These are phyloP conservation scores for Oostethus manadensis DNA, from an alignment of 2,113 vertebrate genomes.

Conservation along the genomic window DNA sequence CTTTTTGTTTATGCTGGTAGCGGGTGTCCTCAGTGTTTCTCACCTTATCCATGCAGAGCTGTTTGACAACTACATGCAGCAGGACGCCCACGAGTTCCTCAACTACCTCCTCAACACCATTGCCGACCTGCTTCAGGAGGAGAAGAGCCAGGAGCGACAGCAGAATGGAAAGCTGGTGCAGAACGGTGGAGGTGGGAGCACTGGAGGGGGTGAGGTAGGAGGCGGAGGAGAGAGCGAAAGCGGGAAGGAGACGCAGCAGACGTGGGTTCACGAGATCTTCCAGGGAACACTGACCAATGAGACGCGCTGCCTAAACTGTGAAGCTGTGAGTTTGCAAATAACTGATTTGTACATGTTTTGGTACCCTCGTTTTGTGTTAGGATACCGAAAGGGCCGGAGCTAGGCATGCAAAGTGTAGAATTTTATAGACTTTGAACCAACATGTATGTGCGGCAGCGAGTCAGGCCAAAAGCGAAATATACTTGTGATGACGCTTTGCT, in stretches of 20 bases:
- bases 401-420: no score
- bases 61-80: conserved; percentile 99
- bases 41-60: conserved; percentile 73
- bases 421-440: no score
- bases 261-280: conserved; percentile 94
- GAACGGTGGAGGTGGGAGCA: conserved; percentile 69
- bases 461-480: no score
- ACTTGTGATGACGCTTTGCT: no score
- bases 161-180: conserved; percentile 90
- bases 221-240: conserved; percentile 69
- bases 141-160: conserved; percentile 91
- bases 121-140: conserved; percentile 95
- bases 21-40: not conserved
- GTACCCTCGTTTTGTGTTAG: no score
- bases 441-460: no score
- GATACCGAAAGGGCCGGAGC: no score
- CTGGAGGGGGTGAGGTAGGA: conserved; percentile 51
- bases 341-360: no score
- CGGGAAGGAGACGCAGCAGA: conserved; percentile 80
- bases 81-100: conserved; percentile 96
- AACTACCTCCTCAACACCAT: conserved; percentile 97
- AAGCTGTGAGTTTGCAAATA: conserved; percentile 76
- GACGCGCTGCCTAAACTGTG: conserved; percentile 92
- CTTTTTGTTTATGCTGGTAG: no score
- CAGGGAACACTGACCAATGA: conserved; percentile 92